Conservation (phyloP, 2,888 invertebrate species). For the Lobophora halterata region DNA sequence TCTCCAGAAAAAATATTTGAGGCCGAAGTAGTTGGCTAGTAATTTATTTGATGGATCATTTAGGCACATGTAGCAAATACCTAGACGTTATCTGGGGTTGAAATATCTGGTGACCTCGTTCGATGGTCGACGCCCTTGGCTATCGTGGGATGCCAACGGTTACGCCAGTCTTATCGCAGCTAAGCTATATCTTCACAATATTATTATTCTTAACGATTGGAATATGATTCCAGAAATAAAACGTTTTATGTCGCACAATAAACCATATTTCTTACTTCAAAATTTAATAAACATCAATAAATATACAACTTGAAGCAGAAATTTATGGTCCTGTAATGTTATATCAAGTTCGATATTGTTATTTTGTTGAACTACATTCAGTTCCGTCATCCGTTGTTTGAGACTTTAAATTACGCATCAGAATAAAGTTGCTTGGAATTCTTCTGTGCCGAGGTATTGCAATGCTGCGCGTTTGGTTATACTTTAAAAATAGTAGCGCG, state of each 20-base stretch:
- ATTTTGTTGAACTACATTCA: no score
- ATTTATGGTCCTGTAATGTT: no score
- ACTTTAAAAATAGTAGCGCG: conserved; percentile 38
- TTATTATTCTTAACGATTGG: conserved; percentile 40
- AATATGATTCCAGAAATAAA: background rate
- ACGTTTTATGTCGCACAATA: no score
- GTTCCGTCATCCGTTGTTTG: no score
- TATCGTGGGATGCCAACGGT: conserved; percentile 33
- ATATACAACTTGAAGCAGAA: no score
- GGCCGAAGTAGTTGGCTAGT: background rate
- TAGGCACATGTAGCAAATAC: conserved; percentile 34
- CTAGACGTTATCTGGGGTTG: conserved; percentile 36
- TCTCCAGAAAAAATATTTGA: no score
- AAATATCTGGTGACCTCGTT: conserved; percentile 43
- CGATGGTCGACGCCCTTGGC: conserved; percentile 54
- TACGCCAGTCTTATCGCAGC: conserved; percentile 34
- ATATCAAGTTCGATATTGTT: no score
- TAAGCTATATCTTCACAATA: conserved; percentile 35
- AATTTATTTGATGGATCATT: background rate
- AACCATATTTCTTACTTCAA: no score
- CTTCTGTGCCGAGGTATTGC: conserved; percentile 17
- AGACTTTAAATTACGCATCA: conserved; percentile 6
- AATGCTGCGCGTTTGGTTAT: conserved; percentile 7
- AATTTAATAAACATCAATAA: no score
- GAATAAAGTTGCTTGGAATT: conserved; percentile 21